These are phyloP conservation scores for Leptopilina boulardi DNA, from an alignment of 1,140 invertebrate genomes.

Conservation along the genomic window DNA sequence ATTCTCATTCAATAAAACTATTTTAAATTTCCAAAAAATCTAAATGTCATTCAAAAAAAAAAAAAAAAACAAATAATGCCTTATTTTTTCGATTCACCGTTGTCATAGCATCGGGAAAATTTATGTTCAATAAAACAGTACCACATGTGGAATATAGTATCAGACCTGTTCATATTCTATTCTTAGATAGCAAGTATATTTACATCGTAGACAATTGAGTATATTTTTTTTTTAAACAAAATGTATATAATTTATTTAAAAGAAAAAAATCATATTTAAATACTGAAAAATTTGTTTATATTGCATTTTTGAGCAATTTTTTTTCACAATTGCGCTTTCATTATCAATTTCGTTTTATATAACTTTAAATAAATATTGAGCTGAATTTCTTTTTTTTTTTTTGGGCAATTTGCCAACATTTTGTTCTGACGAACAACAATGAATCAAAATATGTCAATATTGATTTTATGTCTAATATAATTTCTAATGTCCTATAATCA, in stretches of 20 bases:
- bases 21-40: too few species aligned
- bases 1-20: too few species aligned
- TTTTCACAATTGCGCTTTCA: too few species aligned
- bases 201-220: slow-evolving; percentile 4
- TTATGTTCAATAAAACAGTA: slow-evolving; percentile 24
- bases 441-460: slow-evolving; percentile 4
- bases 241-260: not conserved
- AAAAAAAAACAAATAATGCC: too few species aligned
- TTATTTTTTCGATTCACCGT: not conserved
- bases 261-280: not conserved
- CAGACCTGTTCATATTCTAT: slow-evolving; percentile 1
- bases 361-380: not conserved
- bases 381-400: not conserved
- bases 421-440: not conserved
- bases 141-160: slow-evolving; percentile 1
- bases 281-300: too few species aligned
- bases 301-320: too few species aligned
- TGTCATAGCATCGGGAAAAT: not conserved
- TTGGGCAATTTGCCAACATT: not conserved
- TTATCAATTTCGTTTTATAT: not conserved
- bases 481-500: not conserved
- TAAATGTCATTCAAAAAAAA: not conserved
- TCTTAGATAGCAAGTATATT: not conserved
- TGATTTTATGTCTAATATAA: not conserved
- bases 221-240: not conserved